phyloP scores from a whole-genome alignment of 37 sponge, comb jelly and placozoan species.

The Aphrocallistes beatrix region DNA sequence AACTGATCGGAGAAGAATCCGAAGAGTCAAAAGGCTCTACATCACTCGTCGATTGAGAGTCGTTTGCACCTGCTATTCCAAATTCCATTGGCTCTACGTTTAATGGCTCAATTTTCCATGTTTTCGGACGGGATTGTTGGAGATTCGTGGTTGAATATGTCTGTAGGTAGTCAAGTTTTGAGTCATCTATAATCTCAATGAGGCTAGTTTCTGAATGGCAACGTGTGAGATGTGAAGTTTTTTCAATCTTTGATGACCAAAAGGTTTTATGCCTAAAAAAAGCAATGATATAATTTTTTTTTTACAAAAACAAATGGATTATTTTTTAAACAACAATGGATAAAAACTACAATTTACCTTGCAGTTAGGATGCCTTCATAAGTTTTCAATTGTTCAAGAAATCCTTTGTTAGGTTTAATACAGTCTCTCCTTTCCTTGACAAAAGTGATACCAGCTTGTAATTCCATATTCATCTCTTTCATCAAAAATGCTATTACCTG shows the following conservation, averaged over 20 bases:
- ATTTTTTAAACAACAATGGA: no score
- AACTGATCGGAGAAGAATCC: not conserved
- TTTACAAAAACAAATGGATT: not conserved
- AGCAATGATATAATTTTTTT: not conserved
- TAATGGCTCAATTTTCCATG: not conserved
- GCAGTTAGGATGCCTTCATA: constrained; percentile 92
- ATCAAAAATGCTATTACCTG: constrained; percentile 90
- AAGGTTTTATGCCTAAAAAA: not conserved
- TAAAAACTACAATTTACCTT: no score
- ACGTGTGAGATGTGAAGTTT: not conserved
- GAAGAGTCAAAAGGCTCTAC: not conserved
- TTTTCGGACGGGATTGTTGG: not conserved
- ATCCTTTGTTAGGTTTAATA: constrained; percentile 87
- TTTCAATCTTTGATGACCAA: not conserved
- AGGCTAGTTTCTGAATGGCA: not conserved
- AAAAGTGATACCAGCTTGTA: constrained; percentile 42
- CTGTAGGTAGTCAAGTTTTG: not conserved
- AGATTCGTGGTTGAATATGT: not conserved
- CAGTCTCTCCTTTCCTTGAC: constrained; percentile 55
- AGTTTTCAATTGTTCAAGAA: constrained; percentile 55
- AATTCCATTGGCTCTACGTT: not conserved
- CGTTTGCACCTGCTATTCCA: not conserved
- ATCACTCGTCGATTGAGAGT: not conserved
- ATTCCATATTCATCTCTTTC: constrained; percentile 79
- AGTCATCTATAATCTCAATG: not conserved